Evolutionary conservation across 1,140 invertebrate species (phyloP).

Genomic region (Idris sp.): DNA sequence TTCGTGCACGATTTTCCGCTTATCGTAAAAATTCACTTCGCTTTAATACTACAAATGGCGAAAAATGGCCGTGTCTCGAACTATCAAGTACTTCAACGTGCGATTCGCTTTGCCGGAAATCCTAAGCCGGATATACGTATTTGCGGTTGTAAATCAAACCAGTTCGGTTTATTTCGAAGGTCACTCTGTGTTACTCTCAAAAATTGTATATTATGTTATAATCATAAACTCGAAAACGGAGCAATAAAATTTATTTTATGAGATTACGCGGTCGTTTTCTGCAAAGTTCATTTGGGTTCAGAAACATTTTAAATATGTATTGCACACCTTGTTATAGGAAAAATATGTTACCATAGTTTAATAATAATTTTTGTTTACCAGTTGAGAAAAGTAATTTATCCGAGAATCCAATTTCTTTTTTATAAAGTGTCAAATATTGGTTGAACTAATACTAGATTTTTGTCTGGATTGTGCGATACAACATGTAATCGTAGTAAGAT

Average conservation of each 20-base stretch:
- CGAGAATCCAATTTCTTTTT: no score
- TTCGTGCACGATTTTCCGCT: constrained; percentile 48
- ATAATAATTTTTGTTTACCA: no score
- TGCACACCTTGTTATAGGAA: no score
- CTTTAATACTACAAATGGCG: constrained; percentile 33
- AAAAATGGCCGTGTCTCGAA: constrained; percentile 20
- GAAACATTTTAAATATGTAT: no score
- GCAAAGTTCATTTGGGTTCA: no score
- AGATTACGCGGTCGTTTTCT: constrained; percentile 19
- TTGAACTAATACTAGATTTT: no score
- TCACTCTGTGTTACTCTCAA: constrained; percentile 15
- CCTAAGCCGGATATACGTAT: constrained; percentile 23
- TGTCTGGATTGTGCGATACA: constrained; percentile 52
- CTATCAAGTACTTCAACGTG: constrained; percentile 27
- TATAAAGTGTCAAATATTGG: no score
- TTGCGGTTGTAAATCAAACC: constrained; percentile 24
- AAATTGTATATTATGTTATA: constrained; percentile 24
- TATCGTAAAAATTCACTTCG: constrained; percentile 44
- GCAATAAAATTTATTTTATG: constrained; percentile 9
- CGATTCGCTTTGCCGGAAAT: constrained; percentile 22
- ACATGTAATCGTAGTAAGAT: constrained; percentile 44
- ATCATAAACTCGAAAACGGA: constrained; percentile 4
- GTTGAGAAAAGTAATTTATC: no score
- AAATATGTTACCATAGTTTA: no score
- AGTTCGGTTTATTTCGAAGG: background rate